phyloP scores from a whole-genome alignment of 2,888 invertebrate species.

The Leptothorax acervorum region DNA sequence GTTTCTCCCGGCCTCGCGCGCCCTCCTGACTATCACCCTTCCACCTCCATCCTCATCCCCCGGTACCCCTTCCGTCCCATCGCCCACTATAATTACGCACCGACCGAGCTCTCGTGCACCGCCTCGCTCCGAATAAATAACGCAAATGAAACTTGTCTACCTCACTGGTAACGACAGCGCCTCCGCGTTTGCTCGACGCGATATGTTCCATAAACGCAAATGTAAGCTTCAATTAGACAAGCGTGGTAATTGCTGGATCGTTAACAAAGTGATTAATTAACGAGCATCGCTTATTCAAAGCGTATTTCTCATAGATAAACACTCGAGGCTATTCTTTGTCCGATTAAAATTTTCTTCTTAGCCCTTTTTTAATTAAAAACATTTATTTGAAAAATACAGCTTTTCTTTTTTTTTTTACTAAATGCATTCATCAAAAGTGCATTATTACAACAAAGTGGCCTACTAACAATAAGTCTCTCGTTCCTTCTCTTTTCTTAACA shows the following conservation, averaged over 20 bases:
- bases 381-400: background rate
- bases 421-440: background rate
- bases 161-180: conserved; percentile 74
- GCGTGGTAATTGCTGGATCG: conserved; percentile 57
- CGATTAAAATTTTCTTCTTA: background rate
- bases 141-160: conserved; percentile 83
- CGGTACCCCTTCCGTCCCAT: conserved; percentile 48
- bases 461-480: background rate
- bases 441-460: background rate
- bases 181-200: conserved; percentile 72
- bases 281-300: conserved; percentile 28
- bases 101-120: conserved; percentile 61
- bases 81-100: conserved; percentile 74
- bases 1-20: conserved; percentile 59
- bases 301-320: background rate
- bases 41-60: conserved; percentile 65
- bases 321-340: background rate
- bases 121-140: conserved; percentile 79
- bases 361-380: background rate
- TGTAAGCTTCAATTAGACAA: conserved; percentile 60
- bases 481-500: conserved; percentile 53
- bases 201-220: conserved; percentile 54
- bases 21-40: conserved; percentile 59
- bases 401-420: too few relatives aligned
- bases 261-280: conserved; percentile 57